These are phyloP conservation scores for Hycleus phaleratus DNA, from an alignment of 1,140 invertebrate genomes.

Conservation along the genomic window DNA sequence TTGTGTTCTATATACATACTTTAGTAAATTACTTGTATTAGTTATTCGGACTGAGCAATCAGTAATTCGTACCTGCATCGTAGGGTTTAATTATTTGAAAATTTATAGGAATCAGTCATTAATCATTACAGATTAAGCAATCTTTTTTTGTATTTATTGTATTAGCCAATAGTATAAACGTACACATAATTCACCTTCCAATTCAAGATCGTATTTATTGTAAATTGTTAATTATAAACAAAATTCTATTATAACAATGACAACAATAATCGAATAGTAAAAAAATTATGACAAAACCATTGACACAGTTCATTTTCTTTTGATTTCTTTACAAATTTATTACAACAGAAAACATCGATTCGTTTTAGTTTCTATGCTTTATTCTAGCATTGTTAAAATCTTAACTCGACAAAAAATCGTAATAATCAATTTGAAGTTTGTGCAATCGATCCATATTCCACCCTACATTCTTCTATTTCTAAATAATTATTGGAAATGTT, in stretches of 20 bases:
- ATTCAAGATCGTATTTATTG: neutral
- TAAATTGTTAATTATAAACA: neutral
- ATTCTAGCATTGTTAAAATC: no score
- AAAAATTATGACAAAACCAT: neutral
- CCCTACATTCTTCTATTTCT: neutral
- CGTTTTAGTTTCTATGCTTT: no score
- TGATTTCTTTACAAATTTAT: no score
- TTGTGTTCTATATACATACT: neutral
- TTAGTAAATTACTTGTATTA: neutral
- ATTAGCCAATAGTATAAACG: slow-evolving; percentile 1
- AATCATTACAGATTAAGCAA: slow-evolving; percentile 6
- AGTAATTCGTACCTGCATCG: no score
- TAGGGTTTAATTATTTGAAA: neutral
- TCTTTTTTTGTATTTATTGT: slow-evolving; percentile 4
- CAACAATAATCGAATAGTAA: neutral
- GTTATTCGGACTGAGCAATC: no score
- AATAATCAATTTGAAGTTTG: no score
- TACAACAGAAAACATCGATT: no score
- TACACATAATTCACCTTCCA: neutral
- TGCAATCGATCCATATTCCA: neutral
- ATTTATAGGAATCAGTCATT: slow-evolving; percentile 8
- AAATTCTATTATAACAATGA: neutral
- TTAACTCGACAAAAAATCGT: no score
- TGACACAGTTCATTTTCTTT: slow-evolving; percentile 1
- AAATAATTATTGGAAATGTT: slow-evolving; percentile 1